Evolutionary conservation across 2,888 invertebrate species (phyloP), one percentile per base, ranked within the genome.

Genomic region (Macrostomum cliftonense): DNA sequence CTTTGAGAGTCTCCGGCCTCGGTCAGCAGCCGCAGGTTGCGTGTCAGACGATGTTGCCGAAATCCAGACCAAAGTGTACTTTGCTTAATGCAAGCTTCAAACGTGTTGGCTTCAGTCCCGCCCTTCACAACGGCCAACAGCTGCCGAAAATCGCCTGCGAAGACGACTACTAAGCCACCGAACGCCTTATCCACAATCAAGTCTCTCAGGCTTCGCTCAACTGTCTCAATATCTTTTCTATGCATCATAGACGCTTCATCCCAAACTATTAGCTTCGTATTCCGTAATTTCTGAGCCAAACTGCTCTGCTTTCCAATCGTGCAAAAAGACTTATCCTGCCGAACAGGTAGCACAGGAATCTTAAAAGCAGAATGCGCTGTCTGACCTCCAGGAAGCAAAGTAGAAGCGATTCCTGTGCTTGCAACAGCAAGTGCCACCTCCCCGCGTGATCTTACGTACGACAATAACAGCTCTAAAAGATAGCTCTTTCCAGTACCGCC

Each of bases 351-450:
- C 12, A 54, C 39, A 37, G 52, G 53, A 14, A 57, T 19, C 43
- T 47, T 50, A 13, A 56, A 49, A 17, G 49, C 39, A 5, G 53
- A 55, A 53, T 60, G 56, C 19, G 52, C 55, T 36, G 59, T 59
- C 39, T 53, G 45, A 20, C 57, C 55, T 45, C 56, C 56, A 20
- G 16, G 12, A 12, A 73, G 52, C 36, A 73, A 58, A n/a, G 65
- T 71, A 9, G 71, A 68, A 37, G 71, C 71, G 53, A 73, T 71
- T 12, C 71, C 71, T 7, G 70, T 71, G 38, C 64, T 70, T 11
- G 70, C 68, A 20, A 71, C 53, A 12, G 67, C 63, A 38, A 71
- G 44, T 13, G 64, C 64, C 45, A 66, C 63, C 11, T 55, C 49
- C 52, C 59, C 57, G 52, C 61, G 46, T 42, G 56, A 56, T 50